These are phyloP conservation scores for Chunga burmeisteri DNA, from an alignment of 2,113 vertebrate genomes.

Conservation along the genomic window DNA sequence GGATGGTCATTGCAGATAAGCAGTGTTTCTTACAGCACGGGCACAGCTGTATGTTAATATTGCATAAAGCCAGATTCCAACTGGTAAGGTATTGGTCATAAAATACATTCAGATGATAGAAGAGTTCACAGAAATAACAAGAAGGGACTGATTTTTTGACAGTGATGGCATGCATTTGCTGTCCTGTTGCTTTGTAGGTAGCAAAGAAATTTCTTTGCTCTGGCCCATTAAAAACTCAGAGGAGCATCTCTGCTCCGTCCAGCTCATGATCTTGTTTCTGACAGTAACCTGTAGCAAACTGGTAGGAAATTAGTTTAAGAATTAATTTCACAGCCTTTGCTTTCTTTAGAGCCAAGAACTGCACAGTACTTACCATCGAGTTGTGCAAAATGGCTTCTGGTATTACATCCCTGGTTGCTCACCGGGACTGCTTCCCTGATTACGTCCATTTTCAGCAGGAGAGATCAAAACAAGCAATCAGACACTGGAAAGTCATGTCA, in stretches of 20 bases:
- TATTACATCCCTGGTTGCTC: background rate
- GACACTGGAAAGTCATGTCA: background rate
- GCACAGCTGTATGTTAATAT: background rate
- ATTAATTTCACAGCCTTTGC: background rate
- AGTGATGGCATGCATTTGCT: background rate
- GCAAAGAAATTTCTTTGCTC: background rate
- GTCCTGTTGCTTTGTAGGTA: background rate
- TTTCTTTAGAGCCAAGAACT: background rate
- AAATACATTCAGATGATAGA: background rate
- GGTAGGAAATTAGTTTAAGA: background rate
- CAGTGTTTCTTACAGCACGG: rapidly evolving
- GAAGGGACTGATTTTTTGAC: background rate
- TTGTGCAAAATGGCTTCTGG: background rate
- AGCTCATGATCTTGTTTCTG: background rate
- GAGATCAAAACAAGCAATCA: conserved; percentile 25
- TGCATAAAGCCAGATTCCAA: background rate
- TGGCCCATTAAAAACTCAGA: background rate
- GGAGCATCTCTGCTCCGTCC: background rate
- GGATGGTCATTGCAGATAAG: background rate
- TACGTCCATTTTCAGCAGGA: background rate
- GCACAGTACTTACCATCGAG: conserved; percentile 10
- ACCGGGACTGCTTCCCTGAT: background rate
- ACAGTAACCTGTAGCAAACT: background rate
- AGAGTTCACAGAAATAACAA: background rate
- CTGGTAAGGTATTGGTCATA: background rate